Evolutionary conservation across 2,888 invertebrate species (phyloP).

Genomic region (Galeruca laticollis): DNA sequence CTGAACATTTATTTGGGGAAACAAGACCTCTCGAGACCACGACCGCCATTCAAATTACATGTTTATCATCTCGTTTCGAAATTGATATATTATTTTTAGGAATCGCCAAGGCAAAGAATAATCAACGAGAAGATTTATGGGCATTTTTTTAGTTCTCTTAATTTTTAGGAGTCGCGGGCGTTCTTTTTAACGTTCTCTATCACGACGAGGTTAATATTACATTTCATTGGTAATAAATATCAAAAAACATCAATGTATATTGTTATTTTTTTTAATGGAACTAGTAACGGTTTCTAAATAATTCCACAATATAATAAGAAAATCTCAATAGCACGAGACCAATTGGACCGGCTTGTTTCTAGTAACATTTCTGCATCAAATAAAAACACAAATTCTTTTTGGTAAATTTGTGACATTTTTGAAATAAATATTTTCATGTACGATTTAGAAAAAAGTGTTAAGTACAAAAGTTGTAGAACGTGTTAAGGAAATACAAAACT

Average conservation of each 20-base stretch:
- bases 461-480: too few relatives aligned
- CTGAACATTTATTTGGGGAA: conserved; percentile 59
- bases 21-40: conserved; percentile 49
- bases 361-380: too few relatives aligned
- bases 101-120: conserved; percentile 35
- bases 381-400: too few relatives aligned
- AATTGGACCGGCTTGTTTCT: too few relatives aligned
- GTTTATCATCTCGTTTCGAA: conserved; percentile 53
- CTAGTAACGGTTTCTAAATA: too few relatives aligned
- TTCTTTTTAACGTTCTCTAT: conserved; percentile 7
- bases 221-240: neutral
- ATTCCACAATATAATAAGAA: too few relatives aligned
- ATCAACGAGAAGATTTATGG: conserved; percentile 41
- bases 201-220: neutral
- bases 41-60: conserved; percentile 55
- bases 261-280: too few relatives aligned
- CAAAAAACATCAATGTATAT: neutral
- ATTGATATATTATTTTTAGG: conserved; percentile 56
- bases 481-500: too few relatives aligned
- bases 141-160: conserved; percentile 17
- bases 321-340: too few relatives aligned
- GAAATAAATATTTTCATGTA: too few relatives aligned
- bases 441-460: too few relatives aligned
- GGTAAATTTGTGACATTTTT: too few relatives aligned
- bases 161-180: conserved; percentile 7